Percentiles rank a stretch among this genome's conserved stretches.
phyloP scores from a whole-genome alignment of 35 echinoderm and acorn worm genomes.

The Stichopus chloronotus region DNA sequence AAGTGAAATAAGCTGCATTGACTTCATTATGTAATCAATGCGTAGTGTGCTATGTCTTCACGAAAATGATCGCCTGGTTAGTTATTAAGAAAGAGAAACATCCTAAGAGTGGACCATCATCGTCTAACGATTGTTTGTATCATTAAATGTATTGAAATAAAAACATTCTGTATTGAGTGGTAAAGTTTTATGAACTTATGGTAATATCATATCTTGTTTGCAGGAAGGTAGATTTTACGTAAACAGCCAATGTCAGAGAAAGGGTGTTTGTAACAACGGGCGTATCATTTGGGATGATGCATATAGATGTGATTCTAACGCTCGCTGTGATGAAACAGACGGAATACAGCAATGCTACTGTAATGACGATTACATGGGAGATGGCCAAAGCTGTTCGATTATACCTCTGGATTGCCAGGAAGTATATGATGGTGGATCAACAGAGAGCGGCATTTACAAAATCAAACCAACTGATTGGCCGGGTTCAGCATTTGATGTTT shows the following conservation, averaged over 20 bases:
- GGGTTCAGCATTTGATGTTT: no score
- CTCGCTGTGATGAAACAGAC: background rate
- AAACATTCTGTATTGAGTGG: no score
- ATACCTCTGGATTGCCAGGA: background rate
- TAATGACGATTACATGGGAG: background rate
- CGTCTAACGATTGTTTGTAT: no score
- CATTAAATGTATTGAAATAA: no score
- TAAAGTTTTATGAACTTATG: no score
- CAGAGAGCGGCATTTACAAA: background rate
- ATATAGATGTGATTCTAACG: background rate
- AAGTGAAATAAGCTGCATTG: no score
- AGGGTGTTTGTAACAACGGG: background rate
- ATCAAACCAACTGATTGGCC: background rate
- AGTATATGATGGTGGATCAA: background rate
- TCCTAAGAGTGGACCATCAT: no score
- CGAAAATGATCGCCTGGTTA: no score
- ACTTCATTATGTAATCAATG: no score
- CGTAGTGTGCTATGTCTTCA: no score
- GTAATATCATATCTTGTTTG: background rate
- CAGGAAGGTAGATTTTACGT: slow-evolving; percentile 15
- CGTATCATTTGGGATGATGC: background rate
- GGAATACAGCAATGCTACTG: background rate
- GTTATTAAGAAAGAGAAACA: no score
- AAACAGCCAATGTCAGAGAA: background rate
- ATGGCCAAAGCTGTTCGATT: no score